Evolutionary conservation across 1,140 invertebrate species (phyloP), one percentile per base, ranked within the genome.

Genomic region (Drosophila repletoides): DNA sequence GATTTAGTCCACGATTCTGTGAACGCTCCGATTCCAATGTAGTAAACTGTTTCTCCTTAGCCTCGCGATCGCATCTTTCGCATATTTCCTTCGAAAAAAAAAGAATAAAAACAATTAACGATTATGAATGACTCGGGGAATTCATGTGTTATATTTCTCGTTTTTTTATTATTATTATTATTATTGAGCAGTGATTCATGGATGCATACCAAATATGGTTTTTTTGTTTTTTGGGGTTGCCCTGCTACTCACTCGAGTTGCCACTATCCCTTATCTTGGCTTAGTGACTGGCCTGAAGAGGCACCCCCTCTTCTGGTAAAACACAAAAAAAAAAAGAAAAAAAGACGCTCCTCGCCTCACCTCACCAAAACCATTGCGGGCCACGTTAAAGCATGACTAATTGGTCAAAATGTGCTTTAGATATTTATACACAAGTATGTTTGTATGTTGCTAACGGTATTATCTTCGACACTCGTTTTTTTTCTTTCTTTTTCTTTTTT

Each of bases 11-110:
- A 7, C 89, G 83, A 51, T 90, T 90, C 7, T 88, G 64, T 48
- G 71, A 33, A 92, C 93, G 87, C 91, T 93, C 52, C 90, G 91
- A 81, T 93, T 94, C 86, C 93, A 92, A 76, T 86, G 91, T 87
- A 92, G 91, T 90, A 94, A 95, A 89, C 91, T 92, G 93, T 94
- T 90, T 69, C 49, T 81, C 77, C 41, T 80, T 88, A 9, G 88
- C 87, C 66, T 91, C 91, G 28, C 88, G 70, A 34, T 92, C 91
- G 67, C 91, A 92, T 70, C 88, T 81, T 53, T 91, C 90, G 5
- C 91, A 90, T 46, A 93, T 91, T 90, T 91, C 91, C 92, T 92
- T 73, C 40, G 90, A 34, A 10, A 1, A 48, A 10, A 26, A 21
- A 29, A 15, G 28, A 33, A 29, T 5, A 58, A 12, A 19, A 0